Percentiles rank a stretch among this genome's conserved stretches.
phyloP scores from a whole-genome alignment of 1,140 invertebrate species.

The Dendroctonus ponderosae region DNA sequence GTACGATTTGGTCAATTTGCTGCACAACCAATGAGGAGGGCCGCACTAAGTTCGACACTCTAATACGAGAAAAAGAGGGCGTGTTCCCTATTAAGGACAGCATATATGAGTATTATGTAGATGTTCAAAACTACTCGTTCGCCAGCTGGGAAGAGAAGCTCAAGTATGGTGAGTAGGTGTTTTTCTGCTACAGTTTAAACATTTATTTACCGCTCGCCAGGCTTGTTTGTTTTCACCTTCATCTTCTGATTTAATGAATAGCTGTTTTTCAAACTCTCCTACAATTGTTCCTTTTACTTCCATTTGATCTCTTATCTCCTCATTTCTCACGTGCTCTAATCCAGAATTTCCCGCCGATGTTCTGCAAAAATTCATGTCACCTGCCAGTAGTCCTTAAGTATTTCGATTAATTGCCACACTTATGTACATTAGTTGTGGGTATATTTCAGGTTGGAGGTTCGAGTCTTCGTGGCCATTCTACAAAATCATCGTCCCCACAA shows the following conservation, averaged over 20 bases:
- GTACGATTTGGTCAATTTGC: conserved; percentile 81
- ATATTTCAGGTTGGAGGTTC: conserved; percentile 63
- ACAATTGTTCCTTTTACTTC: too few species aligned
- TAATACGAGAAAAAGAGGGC: conserved; percentile 77
- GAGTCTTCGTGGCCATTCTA: conserved; percentile 73
- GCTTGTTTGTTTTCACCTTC: too few species aligned
- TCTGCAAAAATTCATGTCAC: too few species aligned
- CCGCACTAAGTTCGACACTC: conserved; percentile 75
- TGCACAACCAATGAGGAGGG: conserved; percentile 75
- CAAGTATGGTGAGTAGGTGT: conserved; percentile 42
- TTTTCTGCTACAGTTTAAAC: too few species aligned
- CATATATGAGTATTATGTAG: conserved; percentile 84
- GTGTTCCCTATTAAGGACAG: conserved; percentile 81
- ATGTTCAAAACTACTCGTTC: conserved; percentile 65
- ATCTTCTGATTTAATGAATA: too few species aligned
- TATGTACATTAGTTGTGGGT: not conserved
- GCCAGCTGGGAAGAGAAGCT: conserved; percentile 77
- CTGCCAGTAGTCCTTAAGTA: too few species aligned
- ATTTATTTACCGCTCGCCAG: too few species aligned
- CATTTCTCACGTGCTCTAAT: too few species aligned
- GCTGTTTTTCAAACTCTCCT: too few species aligned
- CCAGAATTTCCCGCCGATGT: too few species aligned
- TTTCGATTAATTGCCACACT: too few species aligned
- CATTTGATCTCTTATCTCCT: too few species aligned
- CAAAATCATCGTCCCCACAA: conserved; percentile 78